phyloP scores from a whole-genome alignment of 2,797 vertebrate genomes.

The Stomatorhinus walkeri region DNA sequence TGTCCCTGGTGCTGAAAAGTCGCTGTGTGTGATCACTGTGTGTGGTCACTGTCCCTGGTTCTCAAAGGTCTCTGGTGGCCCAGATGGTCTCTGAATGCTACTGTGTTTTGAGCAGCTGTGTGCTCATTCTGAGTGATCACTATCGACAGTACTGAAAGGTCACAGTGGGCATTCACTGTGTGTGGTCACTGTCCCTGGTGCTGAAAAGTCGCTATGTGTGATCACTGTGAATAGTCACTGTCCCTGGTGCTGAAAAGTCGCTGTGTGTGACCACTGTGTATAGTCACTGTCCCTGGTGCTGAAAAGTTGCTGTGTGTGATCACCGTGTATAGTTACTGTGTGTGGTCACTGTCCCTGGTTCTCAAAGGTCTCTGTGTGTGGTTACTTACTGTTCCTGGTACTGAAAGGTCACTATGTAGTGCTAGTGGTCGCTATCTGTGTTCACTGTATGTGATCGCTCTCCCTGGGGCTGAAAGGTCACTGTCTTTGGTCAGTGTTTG shows the following conservation, averaged over 20 bases:
- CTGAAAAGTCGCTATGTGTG: not conserved
- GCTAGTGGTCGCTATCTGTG: too few species aligned
- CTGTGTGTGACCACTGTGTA: not conserved
- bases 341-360: too few species aligned
- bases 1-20: not conserved
- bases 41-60: not conserved
- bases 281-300: not conserved
- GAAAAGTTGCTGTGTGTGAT: not conserved
- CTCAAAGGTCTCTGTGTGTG: not conserved
- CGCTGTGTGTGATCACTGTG: not conserved
- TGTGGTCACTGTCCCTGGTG: slow-evolving; percentile 6
- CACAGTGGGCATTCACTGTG: not conserved
- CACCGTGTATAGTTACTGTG: not conserved
- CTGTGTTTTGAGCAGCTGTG: not conserved
- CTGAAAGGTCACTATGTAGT: not conserved
- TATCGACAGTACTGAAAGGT: not conserved
- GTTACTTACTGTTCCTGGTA: not conserved
- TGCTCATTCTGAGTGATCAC: not conserved
- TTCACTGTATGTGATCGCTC: not conserved
- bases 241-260: not conserved
- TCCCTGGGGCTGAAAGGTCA: not conserved
- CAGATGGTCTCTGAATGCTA: not conserved
- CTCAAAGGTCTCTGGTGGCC: not conserved
- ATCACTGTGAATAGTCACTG: not conserved
- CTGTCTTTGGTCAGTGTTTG: not conserved